Evolutionary conservation across 2,113 vertebrate species (phyloP).

Genomic region (Dipodomys spectabilis): DNA sequence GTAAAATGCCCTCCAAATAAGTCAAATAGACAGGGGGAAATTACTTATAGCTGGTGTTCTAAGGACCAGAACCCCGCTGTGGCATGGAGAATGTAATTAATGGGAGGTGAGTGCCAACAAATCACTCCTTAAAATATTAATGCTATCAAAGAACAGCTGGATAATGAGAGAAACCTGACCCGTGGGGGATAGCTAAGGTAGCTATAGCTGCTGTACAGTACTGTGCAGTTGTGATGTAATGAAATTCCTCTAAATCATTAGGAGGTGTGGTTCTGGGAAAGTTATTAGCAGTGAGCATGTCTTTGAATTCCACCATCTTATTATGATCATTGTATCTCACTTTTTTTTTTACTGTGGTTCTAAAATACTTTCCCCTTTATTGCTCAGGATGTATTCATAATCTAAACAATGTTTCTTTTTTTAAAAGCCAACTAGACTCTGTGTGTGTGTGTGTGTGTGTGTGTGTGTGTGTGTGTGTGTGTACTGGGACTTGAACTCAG

Average conservation of each 20-base stretch:
- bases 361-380: conserved; percentile 12
- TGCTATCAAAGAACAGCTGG: conserved; percentile 81
- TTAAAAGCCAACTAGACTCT: background rate
- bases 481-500: no score
- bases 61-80: conserved; percentile 71
- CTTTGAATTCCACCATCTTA: conserved; percentile 63
- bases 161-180: conserved; percentile 74
- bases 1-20: conserved; percentile 56
- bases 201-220: conserved; percentile 21
- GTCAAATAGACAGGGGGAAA: conserved; percentile 67
- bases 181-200: conserved; percentile 37
- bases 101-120: conserved; percentile 72
- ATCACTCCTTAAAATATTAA: conserved; percentile 81
- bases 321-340: background rate
- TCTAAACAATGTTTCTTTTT: conserved; percentile 2
- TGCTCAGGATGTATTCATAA: conserved; percentile 24
- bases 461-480: no score
- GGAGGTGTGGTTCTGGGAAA: conserved; percentile 73
- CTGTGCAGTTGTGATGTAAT: conserved; percentile 68
- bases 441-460: no score
- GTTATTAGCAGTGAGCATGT: conserved; percentile 65
- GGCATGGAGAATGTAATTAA: conserved; percentile 65
- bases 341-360: background rate
- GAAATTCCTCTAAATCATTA: conserved; percentile 68
- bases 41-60: conserved; percentile 66